A percentile compares a stretch with the other conserved stretches of the same genome.
Evolutionary conservation across 2,113 vertebrate species (phyloP).

Genomic region (Axis porcinus): DNA sequence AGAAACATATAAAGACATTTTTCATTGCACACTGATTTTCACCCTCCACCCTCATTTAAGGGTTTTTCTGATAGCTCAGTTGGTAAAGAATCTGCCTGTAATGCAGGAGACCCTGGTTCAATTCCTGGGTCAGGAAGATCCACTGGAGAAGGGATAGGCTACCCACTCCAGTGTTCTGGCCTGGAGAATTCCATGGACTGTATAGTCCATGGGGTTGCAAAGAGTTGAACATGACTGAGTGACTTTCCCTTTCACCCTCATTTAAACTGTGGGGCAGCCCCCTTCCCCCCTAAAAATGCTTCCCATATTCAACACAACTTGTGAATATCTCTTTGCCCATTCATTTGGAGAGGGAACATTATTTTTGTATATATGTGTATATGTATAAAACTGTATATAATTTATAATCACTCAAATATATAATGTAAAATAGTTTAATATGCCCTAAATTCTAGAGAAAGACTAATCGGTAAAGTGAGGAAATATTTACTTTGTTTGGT

Average conservation of each 20-base stretch:
- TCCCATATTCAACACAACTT: background rate
- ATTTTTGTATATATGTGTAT: background rate
- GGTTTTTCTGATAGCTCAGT: background rate
- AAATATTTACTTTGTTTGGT: background rate
- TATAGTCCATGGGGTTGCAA: background rate
- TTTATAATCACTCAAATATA: background rate
- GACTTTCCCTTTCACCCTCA: background rate
- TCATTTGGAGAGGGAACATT: background rate
- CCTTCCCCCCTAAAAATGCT: background rate
- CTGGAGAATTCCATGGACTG: background rate
- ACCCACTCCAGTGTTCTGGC: background rate
- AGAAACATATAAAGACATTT: background rate
- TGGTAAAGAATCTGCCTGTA: background rate
- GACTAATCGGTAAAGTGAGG: background rate
- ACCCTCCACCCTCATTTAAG: background rate
- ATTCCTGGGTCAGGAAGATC: background rate
- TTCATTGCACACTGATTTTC: background rate
- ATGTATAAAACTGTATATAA: background rate
- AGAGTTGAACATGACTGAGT: rapidly evolving
- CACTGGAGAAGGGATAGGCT: background rate
- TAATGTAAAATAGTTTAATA: background rate
- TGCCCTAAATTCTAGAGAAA: background rate
- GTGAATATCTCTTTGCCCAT: background rate
- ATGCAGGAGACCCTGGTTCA: background rate
- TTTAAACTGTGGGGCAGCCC: background rate